Conservation (phyloP, 2,888 invertebrate species). For the Nycteola revayana region DNA sequence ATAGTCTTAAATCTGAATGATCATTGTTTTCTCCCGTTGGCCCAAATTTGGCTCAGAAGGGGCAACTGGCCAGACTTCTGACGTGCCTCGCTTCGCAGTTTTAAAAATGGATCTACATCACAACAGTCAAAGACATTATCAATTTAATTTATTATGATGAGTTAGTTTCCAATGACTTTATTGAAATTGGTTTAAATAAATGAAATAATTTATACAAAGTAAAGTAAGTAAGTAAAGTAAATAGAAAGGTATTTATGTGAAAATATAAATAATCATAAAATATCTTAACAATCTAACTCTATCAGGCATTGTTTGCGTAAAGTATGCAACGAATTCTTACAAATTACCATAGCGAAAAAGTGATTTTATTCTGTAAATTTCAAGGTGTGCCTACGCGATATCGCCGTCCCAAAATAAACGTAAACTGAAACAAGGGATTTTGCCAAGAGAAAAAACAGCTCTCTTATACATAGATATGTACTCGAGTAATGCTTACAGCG, state of each 20-base stretch:
- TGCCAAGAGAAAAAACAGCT: conserved; percentile 63
- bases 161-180: too few species aligned
- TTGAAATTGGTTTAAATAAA: too few species aligned
- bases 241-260: too few species aligned
- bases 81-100: conserved; percentile 26
- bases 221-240: too few species aligned
- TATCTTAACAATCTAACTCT: too few species aligned
- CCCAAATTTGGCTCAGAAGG: conserved; percentile 47
- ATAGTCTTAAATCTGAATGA: conserved; percentile 27
- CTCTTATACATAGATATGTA: conserved; percentile 27
- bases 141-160: conserved; percentile 12
- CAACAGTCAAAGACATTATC: conserved; percentile 25
- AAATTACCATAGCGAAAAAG: conserved; percentile 17
- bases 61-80: conserved; percentile 49
- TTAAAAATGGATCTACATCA: conserved; percentile 40
- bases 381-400: conserved; percentile 49
- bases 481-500: conserved; percentile 35
- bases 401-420: conserved; percentile 53
- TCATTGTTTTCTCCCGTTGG: conserved; percentile 48
- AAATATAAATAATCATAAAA: too few species aligned
- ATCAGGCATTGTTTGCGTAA: too few species aligned
- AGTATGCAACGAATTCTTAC: too few species aligned
- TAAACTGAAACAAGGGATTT: conserved; percentile 58
- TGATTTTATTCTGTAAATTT: conserved; percentile 32
- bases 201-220: too few species aligned